Evolutionary conservation across 2,888 invertebrate species (phyloP).

Genomic region (Schrankia costaestrigalis): DNA sequence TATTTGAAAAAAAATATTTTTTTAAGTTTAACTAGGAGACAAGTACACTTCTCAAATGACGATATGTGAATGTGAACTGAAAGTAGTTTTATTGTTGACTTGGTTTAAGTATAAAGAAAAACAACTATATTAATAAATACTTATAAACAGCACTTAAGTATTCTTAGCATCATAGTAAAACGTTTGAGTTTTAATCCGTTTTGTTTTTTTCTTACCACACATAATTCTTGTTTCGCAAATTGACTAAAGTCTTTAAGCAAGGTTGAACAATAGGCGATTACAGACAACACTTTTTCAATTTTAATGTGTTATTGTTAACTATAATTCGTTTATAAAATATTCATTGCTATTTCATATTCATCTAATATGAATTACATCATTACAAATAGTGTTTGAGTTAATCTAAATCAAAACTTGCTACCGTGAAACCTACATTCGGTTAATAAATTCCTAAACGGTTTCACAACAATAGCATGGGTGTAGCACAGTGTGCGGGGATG

Average conservation of each 20-base stretch:
- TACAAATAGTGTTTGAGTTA: slow-evolving; percentile 25
- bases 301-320: slow-evolving; percentile 17
- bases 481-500: slow-evolving; percentile 29
- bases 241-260: slow-evolving; percentile 10
- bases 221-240: slow-evolving; percentile 17
- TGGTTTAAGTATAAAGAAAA: too few relatives aligned
- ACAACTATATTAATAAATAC: too few relatives aligned
- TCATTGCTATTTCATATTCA: slow-evolving; percentile 25
- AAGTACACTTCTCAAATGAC: too few relatives aligned
- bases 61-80: too few relatives aligned
- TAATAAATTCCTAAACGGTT: slow-evolving; percentile 25
- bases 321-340: slow-evolving; percentile 24
- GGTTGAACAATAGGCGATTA: slow-evolving; percentile 28
- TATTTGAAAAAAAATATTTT: too few relatives aligned
- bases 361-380: slow-evolving; percentile 33
- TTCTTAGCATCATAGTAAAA: too few relatives aligned
- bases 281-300: slow-evolving; percentile 21
- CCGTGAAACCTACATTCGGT: slow-evolving; percentile 32
- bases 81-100: too few relatives aligned
- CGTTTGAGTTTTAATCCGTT: too few relatives aligned
- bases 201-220: too few relatives aligned
- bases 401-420: slow-evolving; percentile 32
- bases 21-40: too few relatives aligned
- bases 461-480: slow-evolving; percentile 26
- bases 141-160: too few relatives aligned